Percentiles rank a stretch among this genome's conserved stretches.
These are phyloP conservation scores for Cirrhinus molitorella DNA, from an alignment of 2,797 vertebrate species.

Conservation along the genomic window DNA sequence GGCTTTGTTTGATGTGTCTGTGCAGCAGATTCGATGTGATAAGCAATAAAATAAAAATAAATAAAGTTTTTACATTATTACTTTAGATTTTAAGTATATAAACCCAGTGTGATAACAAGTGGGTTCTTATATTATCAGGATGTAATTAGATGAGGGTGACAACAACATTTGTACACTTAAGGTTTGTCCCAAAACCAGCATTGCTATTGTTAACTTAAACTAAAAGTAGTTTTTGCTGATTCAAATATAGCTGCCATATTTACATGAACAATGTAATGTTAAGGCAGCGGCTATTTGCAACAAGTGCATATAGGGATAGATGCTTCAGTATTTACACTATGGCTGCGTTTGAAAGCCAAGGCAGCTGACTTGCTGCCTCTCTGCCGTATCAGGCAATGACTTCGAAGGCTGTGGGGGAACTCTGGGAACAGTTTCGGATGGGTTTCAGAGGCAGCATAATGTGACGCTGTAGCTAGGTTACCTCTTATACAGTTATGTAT, in stretches of 20 bases:
- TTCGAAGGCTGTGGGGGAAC: no score
- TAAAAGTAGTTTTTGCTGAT: neutral
- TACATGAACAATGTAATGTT: neutral
- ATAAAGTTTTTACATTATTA: slow-evolving; percentile 14
- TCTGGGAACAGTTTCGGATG: no score
- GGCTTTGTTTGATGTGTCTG: slow-evolving; percentile 40
- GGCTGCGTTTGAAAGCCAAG: no score
- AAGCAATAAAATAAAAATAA: neutral
- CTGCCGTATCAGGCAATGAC: no score
- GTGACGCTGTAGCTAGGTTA: no score
- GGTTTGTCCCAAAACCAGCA: neutral
- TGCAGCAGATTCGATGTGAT: slow-evolving; percentile 18
- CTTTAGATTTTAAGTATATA: slow-evolving; percentile 23
- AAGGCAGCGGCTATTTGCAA: no score
- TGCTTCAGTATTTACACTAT: no score
- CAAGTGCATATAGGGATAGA: no score
- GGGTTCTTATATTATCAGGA: neutral
- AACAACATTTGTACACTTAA: neutral
- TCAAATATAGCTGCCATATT: neutral
- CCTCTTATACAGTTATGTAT: no score
- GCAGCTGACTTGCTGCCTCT: no score
- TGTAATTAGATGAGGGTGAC: neutral
- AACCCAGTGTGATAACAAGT: neutral
- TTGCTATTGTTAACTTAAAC: neutral
- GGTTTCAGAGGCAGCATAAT: no score